phyloP scores from a whole-genome alignment of 1,140 invertebrate genomes.

The Trinorchestia longiramus region DNA sequence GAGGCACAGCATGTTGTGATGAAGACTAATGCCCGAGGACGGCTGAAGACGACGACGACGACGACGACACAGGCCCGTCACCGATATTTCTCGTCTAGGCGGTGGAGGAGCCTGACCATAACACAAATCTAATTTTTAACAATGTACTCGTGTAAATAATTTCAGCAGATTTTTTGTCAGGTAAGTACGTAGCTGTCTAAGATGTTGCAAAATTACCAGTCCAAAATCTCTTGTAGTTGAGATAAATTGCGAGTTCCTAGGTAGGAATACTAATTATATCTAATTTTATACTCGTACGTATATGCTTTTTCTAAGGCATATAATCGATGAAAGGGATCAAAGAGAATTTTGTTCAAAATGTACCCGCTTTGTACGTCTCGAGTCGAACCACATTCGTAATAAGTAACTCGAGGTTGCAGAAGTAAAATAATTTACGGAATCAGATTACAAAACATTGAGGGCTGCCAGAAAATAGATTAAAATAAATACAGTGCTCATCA shows the following conservation, averaged over 20 bases:
- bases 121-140: too few species aligned
- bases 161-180: too few species aligned
- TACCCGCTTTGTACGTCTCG: not conserved
- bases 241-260: not conserved
- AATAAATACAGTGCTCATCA: not conserved
- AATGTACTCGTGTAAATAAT: too few species aligned
- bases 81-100: not conserved
- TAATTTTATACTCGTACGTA: not conserved
- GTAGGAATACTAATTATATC: not conserved
- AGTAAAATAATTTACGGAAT: not conserved
- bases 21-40: not conserved
- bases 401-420: not conserved
- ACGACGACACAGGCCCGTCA: not conserved
- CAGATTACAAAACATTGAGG: not conserved
- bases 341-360: not conserved
- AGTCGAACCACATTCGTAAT: not conserved
- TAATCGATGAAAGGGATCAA: not conserved
- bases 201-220: too few species aligned
- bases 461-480: not conserved
- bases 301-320: not conserved
- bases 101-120: too few species aligned
- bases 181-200: too few species aligned
- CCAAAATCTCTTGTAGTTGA: not conserved
- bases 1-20: slow-evolving; percentile 41
- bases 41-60: too few species aligned